Conservation (phyloP, 2,113 vertebrate genomes). For the Cyanoliseus patagonus region DNA sequence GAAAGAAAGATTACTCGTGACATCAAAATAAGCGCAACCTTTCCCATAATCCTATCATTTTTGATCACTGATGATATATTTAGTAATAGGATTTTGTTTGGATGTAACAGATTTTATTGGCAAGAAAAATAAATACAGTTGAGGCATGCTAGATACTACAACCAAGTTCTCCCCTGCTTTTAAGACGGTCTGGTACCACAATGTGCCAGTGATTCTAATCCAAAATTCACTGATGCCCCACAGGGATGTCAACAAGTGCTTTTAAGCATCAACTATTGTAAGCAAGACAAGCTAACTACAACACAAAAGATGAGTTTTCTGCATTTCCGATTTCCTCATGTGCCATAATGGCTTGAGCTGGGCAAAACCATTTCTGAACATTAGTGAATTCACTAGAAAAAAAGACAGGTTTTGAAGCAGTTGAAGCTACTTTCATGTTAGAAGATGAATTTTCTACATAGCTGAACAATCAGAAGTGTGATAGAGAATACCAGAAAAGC, state of each 20-base stretch:
- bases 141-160: not conserved
- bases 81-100: not conserved
- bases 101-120: not conserved
- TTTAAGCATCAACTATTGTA: not conserved
- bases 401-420: not conserved
- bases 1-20: not conserved
- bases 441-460: not conserved
- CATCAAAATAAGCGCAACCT: not conserved
- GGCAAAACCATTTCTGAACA: not conserved
- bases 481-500: not conserved
- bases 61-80: not conserved
- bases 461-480: not conserved
- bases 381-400: not conserved
- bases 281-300: not conserved
- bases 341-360: not conserved
- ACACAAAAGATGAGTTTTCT: not conserved
- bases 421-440: not conserved
- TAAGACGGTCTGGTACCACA: not conserved
- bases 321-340: not conserved
- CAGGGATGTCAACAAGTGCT: not conserved
- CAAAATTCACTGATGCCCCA: not conserved
- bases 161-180: not conserved
- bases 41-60: not conserved
- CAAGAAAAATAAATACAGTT: not conserved
- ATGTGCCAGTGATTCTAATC: not conserved